Percentiles rank a stretch among this genome's conserved stretches.
These are phyloP conservation scores for Pan paniscus DNA, from an alignment of 2,113 vertebrate genomes.

Conservation along the genomic window DNA sequence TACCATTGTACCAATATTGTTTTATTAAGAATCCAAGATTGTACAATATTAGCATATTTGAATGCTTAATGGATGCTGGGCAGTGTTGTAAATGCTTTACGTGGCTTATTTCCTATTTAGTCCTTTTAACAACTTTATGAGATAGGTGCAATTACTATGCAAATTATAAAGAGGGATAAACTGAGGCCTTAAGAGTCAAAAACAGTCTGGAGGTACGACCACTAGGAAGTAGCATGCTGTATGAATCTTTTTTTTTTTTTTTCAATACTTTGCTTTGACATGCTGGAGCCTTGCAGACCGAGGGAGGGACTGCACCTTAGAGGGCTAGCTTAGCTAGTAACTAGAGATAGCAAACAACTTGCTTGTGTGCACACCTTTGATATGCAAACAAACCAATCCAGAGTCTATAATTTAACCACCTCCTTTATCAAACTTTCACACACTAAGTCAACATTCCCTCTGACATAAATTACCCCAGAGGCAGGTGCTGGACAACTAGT, in stretches of 20 bases:
- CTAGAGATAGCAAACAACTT: neutral
- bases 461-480: neutral
- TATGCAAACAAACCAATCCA: neutral
- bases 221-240: neutral
- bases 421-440: neutral
- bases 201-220: neutral
- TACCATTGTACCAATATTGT: neutral
- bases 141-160: neutral
- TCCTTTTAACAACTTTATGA: neutral
- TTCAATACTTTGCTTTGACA: neutral
- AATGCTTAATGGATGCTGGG: neutral
- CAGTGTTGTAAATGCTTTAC: neutral
- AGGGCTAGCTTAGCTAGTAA: neutral
- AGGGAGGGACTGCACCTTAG: neutral
- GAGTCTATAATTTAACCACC: neutral
- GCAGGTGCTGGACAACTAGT: neutral
- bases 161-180: neutral
- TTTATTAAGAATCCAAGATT: neutral
- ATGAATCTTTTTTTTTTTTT: neutral
- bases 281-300: neutral
- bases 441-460: neutral
- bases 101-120: neutral
- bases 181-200: neutral
- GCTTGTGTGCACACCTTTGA: neutral
- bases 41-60: neutral